phyloP scores from a whole-genome alignment of 2,797 vertebrate species.

The Triplophysa bombifrons region DNA sequence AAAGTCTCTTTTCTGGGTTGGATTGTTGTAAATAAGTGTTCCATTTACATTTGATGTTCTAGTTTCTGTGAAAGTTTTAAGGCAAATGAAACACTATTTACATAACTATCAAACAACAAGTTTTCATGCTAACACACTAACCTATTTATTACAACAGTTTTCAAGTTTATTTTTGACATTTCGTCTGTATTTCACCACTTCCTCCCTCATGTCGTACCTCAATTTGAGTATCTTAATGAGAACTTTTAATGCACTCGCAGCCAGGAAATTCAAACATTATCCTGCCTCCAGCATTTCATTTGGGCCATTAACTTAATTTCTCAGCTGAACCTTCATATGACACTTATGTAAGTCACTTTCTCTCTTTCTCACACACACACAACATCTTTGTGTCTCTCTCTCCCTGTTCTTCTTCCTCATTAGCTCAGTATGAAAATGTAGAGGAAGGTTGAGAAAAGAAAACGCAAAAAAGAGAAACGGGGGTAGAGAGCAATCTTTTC shows the following conservation, averaged over 20 bases:
- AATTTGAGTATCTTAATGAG: neutral
- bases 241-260: slow-evolving; percentile 17
- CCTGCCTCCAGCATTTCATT: slow-evolving; percentile 16
- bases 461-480: slow-evolving; percentile 10
- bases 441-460: slow-evolving; percentile 26
- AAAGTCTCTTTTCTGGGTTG: neutral
- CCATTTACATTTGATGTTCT: slow-evolving; percentile 3
- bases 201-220: neutral
- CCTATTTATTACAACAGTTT: neutral
- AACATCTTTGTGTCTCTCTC: neutral
- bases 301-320: slow-evolving; percentile 2
- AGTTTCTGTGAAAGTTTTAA: slow-evolving; percentile 3
- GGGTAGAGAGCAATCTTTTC: slow-evolving; percentile 29
- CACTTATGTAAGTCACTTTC: slow-evolving; percentile 43
- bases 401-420: slow-evolving; percentile 32
- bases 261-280: slow-evolving; percentile 10
- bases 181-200: neutral
- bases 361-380: neutral
- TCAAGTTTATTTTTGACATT: neutral
- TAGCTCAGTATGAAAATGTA: slow-evolving; percentile 38
- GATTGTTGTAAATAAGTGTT: slow-evolving; percentile 1
- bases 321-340: neutral
- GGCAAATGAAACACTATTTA: neutral
- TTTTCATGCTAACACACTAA: neutral
- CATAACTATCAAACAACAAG: neutral